phyloP scores from a whole-genome alignment of 2,888 invertebrate genomes.

The Amiota communis region DNA sequence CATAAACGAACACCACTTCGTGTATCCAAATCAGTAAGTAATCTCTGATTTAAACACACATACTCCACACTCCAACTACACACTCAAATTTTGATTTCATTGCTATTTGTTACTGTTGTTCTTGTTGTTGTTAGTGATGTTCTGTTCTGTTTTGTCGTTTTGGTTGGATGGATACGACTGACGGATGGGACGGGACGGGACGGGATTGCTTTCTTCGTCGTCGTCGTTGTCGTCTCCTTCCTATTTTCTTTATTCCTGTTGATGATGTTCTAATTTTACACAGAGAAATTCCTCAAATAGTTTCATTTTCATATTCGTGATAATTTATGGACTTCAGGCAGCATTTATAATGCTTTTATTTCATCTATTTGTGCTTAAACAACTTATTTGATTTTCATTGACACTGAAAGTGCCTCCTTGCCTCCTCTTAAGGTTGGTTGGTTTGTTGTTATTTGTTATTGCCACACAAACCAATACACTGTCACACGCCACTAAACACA shows the following conservation, averaged over 20 bases:
- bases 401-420: constrained; percentile 23
- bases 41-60: constrained; percentile 26
- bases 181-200: constrained; percentile 37
- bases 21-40: constrained; percentile 40
- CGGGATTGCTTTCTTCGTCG: constrained; percentile 37
- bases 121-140: constrained; percentile 35
- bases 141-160: constrained; percentile 29
- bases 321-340: constrained; percentile 63
- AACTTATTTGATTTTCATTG: constrained; percentile 46
- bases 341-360: constrained; percentile 64
- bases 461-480: constrained; percentile 17
- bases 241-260: background rate
- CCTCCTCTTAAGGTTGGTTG: constrained; percentile 9
- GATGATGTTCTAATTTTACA: constrained; percentile 56
- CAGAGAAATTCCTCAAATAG: constrained; percentile 58
- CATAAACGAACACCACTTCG: constrained; percentile 31
- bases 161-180: constrained; percentile 25
- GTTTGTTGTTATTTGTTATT: constrained; percentile 30
- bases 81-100: constrained; percentile 17
- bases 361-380: constrained; percentile 56
- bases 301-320: constrained; percentile 61
- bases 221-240: too few relatives aligned
- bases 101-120: constrained; percentile 41
- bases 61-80: constrained; percentile 3
- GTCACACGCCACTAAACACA: constrained; percentile 16